Base-by-base conservation (phyloP, 1,140 invertebrate genomes). In the Sminthurides bifidus region DNA sequence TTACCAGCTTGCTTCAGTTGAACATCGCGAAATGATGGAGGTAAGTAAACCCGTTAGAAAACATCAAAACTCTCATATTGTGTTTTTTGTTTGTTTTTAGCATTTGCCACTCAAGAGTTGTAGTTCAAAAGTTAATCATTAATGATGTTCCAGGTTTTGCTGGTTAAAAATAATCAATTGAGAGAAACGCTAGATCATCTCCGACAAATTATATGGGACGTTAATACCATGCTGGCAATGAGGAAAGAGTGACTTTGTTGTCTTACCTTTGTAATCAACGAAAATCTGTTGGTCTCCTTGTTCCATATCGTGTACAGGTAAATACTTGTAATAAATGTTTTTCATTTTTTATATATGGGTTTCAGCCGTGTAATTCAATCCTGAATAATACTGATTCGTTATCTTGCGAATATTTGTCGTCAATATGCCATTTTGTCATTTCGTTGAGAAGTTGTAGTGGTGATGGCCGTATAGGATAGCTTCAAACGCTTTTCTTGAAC, bases 161-260 rank as follows among this genome's bases (percentile, higher is more conserved):
- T 85, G 45, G 69, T 86, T 40, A 92, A 91, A 73, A 94, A 94
- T 73, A 81, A 83, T 56, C 89, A 94, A 66, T 72, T 96, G 3
- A 92, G 93, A 70, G 90, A 94, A 73, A 83, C 94, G 24, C 93
- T 95, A 59, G 91, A 93, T 70, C 85, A 89, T 66, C 74, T 93
- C 48, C 75, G 91, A 59, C 82, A 85, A 49, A 90, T 94, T 49
- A 91, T 94, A 65, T 94, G 88, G 81, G 91, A 94, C 74, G 92
- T 94, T 27, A 95, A 94, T 70, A 92, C 89, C 1, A 95, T 95
- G 92, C 76, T 95, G 40, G 84, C 84, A 17, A 93, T 93, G 89
- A 77, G 89, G 63, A 76, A 65, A 38, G 61, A 63, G 21, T 65
- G 43, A 52, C 6, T 43, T 10, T 21, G n/a, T n/a, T n/a, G n/a